Base-by-base conservation (phyloP, 2,797 vertebrate species). In the Cirrhinus mrigala region DNA sequence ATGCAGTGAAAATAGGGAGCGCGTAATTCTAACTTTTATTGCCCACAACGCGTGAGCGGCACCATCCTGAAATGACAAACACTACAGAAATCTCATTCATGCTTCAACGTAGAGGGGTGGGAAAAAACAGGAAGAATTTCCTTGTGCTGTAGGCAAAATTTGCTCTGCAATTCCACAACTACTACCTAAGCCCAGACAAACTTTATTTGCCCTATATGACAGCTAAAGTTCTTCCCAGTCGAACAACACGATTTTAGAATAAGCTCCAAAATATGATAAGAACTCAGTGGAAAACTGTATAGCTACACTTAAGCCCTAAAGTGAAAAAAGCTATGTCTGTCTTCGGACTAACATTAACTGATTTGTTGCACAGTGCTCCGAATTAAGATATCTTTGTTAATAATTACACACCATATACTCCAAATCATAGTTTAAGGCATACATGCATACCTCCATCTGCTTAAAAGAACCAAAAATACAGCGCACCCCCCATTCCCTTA, bases 121-220 rank as follows among this genome's bases (percentile, higher is more conserved):
- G 6, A 29, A 89, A 4, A 74, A 87, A 86, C 9, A 56, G 81
- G 88, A 92, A 82, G 84, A 89, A 90, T 92, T 91, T 93, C 91
- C 86, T 90, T 82, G 85, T 68, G 92, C 92, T 94, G 86, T 90
- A 91, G 90, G 91, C 88, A 88, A 90, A 91, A 93, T 90, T 91
- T 92, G 87, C 91, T 93, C 92, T 94, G 90, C 92, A 93, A 90
- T 91, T 86, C 91, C 86, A 90, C 84, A 84, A 88, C 87, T 89
- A 88, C 85, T 87, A 74, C 91, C 86, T 82, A 71, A 84, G 44
- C 48, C 62, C 71, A 18, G 78, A 87, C 89, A 89, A 80, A 84
- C 76, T 87, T 93, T 87, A 92, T 92, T 89, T 89, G 81, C 88
- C 91, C 75, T 90, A 87, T 83, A 86, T 89, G 89, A 90, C 87